Base-by-base conservation (phyloP, 2,797 vertebrate species). In the Falco peregrinus region DNA sequence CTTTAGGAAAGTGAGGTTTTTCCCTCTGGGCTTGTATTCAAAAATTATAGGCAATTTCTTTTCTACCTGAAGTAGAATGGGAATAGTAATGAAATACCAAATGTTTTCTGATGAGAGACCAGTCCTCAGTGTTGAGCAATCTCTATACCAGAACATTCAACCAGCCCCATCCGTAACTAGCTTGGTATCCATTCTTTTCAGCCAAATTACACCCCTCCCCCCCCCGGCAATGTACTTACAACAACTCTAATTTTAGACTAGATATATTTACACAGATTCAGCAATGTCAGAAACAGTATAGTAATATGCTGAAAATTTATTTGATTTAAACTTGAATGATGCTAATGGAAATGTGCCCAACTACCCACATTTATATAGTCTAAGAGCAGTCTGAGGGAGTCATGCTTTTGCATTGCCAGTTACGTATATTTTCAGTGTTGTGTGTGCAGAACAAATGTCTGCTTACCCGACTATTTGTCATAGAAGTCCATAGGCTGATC, bases 191-290 rank as follows among this genome's bases (percentile, higher is more conserved):
- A 22, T 76, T 82, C 69, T 77, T 84, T 70, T 20, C 70, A 82
- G 79, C 64, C 84, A n/a, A 18, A 7, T 63, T 19, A 45, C 45
- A 45, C 4, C 2, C 8, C 64, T 0, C 41, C 20, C 13, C 16
- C 63, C 63, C 3, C 24, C 0, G 1, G 22, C 83, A 92, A 54
- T 0, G 6, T 43, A 9, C 39, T 95, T 33, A 15, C 82, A 69
- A 47, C 88, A 76, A 15, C 59, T 92, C 90, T 91, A 89, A 95
- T 92, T 95, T 97, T 96, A 95, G 90, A 39, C 64, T 65, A 37
- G 56, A 43, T 87, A 10, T 8, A 19, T 11, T 20, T 43, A 41
- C 8, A 5, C 20, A 15, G 48, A 48, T 81, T 54, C 26, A 89
- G 85, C 86, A 4, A 19, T 84, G 90, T 89, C 84, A 77, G 77